phyloP scores from a whole-genome alignment of 2,888 invertebrate species.

The Heliconius ismenius region DNA sequence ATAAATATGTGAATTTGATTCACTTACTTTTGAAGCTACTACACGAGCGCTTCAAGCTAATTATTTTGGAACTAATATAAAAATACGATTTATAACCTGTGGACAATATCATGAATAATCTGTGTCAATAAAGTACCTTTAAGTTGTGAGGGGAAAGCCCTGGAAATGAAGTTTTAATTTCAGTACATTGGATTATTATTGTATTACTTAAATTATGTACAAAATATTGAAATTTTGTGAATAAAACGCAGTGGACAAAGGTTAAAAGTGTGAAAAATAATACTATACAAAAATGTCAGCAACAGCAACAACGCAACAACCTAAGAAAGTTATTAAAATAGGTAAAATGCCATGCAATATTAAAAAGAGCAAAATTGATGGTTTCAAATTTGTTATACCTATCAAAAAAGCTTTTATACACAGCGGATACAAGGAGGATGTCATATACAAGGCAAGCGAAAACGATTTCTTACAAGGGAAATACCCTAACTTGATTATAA shows the following conservation, averaged over 20 bases:
- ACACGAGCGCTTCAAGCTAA: slow-evolving; percentile 4
- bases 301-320: not conserved
- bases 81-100: not conserved
- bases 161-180: not conserved
- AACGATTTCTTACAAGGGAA: slow-evolving; percentile 59
- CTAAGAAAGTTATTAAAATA: slow-evolving; percentile 11
- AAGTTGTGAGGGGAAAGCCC: slow-evolving; percentile 11
- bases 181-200: not conserved
- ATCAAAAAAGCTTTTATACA: slow-evolving; percentile 24
- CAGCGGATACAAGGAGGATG: slow-evolving; percentile 50
- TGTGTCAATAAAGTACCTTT: not conserved
- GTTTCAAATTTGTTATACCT: slow-evolving; percentile 15
- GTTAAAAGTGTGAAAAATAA: not conserved
- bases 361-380: slow-evolving; percentile 41
- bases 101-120: not conserved
- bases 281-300: slow-evolving; percentile 30
- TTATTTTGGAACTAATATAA: not conserved
- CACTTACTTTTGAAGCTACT: not conserved
- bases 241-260: not conserved
- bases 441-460: slow-evolving; percentile 53
- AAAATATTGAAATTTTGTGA: not conserved
- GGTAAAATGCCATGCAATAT: slow-evolving; percentile 36
- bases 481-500: slow-evolving; percentile 53
- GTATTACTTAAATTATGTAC: not conserved
- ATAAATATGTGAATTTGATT: not conserved